Evolutionary conservation across 2,113 vertebrate species (phyloP).

Genomic region (Myxocyprinus asiaticus): DNA sequence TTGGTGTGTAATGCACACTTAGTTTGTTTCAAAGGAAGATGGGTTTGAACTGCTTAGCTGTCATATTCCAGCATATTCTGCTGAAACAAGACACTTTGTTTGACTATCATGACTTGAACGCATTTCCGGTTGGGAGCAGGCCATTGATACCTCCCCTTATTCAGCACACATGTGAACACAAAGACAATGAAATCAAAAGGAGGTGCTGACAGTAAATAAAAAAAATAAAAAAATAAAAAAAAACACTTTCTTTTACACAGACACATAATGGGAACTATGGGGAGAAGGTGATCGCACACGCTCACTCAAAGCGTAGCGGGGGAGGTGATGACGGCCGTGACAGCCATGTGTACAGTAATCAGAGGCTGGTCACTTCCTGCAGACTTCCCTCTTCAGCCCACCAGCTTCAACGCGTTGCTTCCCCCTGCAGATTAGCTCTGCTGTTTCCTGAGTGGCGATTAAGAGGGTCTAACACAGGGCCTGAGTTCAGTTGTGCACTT

Average conservation of each 20-base stretch:
- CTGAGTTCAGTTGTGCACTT: neutral
- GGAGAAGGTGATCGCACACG: slow-evolving; percentile 19
- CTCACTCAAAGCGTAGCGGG: slow-evolving; percentile 56
- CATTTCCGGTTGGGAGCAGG: slow-evolving; percentile 67
- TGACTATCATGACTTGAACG: slow-evolving; percentile 47
- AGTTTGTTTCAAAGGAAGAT: too few species aligned
- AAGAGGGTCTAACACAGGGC: slow-evolving; percentile 58
- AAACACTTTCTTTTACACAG: neutral
- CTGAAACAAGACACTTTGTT: neutral
- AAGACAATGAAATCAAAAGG: slow-evolving; percentile 4
- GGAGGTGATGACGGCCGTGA: slow-evolving; percentile 67
- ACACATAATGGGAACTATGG: neutral
- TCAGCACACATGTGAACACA: slow-evolving; percentile 26
- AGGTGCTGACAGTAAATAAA: slow-evolving; percentile 22
- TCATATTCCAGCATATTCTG: slow-evolving; percentile 32
- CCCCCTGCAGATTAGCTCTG: slow-evolving; percentile 82
- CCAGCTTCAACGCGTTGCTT: slow-evolving; percentile 86
- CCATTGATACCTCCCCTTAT: slow-evolving; percentile 51
- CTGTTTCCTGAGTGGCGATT: slow-evolving; percentile 82
- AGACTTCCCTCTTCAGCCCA: slow-evolving; percentile 69
- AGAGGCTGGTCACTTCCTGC: slow-evolving; percentile 77
- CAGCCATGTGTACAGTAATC: slow-evolving; percentile 70
- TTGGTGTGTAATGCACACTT: too few species aligned
- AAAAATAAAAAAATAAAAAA: neutral
- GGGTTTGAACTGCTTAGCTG: too few species aligned